These are phyloP conservation scores for Cossypha dichroa DNA, from an alignment of 2,797 vertebrate species.

Conservation along the genomic window DNA sequence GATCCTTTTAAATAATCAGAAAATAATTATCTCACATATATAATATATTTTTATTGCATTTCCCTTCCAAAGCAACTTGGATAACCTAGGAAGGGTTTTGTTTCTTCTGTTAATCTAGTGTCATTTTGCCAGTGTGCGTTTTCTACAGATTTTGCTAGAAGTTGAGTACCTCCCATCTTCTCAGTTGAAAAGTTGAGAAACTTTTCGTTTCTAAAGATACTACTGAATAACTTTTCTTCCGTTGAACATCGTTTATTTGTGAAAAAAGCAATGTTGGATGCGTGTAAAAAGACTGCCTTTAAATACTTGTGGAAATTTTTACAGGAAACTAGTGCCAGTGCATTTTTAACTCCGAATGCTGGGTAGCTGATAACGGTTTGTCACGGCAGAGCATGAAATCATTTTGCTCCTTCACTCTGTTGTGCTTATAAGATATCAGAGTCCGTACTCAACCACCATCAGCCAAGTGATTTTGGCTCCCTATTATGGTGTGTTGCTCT, in stretches of 20 bases:
- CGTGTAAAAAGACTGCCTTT: background rate
- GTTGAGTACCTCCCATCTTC: background rate
- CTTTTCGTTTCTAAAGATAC: background rate
- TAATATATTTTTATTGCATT: background rate
- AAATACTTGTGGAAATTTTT: background rate
- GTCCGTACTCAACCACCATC: accelerated
- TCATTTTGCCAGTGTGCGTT: background rate
- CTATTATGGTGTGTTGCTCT: accelerated
- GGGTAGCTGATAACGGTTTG: background rate
- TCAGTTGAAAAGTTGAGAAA: background rate
- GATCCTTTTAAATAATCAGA: background rate
- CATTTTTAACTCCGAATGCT: background rate
- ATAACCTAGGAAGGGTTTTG: background rate
- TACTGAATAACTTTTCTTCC: background rate
- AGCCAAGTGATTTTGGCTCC: background rate
- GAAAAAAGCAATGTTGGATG: background rate
- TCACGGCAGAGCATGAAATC: background rate
- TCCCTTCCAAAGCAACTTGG: background rate
- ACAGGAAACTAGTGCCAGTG: background rate
- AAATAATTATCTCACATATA: background rate
- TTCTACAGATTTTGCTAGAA: background rate
- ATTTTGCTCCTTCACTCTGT: background rate
- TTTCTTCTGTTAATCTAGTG: background rate
- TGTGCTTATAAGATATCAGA: background rate
- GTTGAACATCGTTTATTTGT: background rate